These are phyloP conservation scores for Palythoa grandis DNA, from an alignment of 92 coral and sea anemone genomes.

Conservation along the genomic window DNA sequence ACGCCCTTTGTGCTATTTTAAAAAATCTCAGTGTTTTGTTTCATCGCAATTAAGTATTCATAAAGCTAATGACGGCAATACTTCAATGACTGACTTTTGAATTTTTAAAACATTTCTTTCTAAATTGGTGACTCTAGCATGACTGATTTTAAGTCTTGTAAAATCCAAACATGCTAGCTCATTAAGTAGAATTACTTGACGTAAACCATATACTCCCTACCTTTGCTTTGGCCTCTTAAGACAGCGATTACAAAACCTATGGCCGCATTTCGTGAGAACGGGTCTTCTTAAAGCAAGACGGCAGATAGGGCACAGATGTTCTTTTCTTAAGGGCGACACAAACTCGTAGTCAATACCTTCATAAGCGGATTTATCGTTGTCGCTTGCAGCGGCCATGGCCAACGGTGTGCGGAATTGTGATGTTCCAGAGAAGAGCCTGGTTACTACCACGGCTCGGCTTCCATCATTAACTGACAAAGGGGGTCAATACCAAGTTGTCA, in stretches of 20 bases:
- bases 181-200: neutral
- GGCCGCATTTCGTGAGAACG: constrained; percentile 40
- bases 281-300: constrained; percentile 16
- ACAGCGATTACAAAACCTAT: constrained; percentile 28
- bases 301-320: constrained; percentile 25
- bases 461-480: too few species aligned
- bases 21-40: neutral
- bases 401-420: neutral
- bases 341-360: constrained; percentile 36
- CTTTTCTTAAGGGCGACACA: constrained; percentile 16
- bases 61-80: neutral
- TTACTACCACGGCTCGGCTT: neutral
- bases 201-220: neutral
- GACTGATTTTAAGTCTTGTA: neutral
- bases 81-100: neutral
- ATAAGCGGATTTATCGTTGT: neutral
- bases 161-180: neutral
- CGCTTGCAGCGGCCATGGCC: constrained; percentile 32
- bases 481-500: too few species aligned
- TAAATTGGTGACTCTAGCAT: neutral
- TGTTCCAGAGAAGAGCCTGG: neutral
- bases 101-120: neutral
- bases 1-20: neutral
- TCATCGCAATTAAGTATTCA: neutral
- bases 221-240: constrained; percentile 19